Base-by-base conservation (phyloP, 2,888 invertebrate genomes). In the Heliconius ismenius region DNA sequence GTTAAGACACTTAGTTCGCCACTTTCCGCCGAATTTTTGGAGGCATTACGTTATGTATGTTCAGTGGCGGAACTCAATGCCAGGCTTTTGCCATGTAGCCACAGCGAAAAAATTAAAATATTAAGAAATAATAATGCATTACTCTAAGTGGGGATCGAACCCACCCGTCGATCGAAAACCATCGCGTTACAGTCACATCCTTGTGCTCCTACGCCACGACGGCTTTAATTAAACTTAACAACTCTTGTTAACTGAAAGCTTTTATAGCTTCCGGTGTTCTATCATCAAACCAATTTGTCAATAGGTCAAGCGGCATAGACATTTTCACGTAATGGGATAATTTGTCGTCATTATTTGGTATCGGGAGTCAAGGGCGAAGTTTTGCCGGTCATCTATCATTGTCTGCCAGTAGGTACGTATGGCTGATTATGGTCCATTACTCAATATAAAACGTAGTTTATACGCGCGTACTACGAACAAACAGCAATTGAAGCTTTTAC, bases 311-410 rank as follows among this genome's bases (percentile, higher is more conserved):
- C 77, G 75, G 79, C 77, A 81, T 76, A 80, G 84, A 83, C 83
- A 84, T 81, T 79, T 81, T 80, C 82, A 81, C 82, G 82, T 86
- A 87, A 88, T 86, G 83, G 85, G 81, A 87, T 88, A 88, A 89
- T 90, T 90, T 89, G 86, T 89, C 84, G 86, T 87, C 84, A 88
- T 90, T 88, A 90, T 84, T 86, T 85, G 85, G 83, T 85, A 86
- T 85, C 84, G 85, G 79, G 83, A 85, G 84, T 85, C 82, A 87
- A 86, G 84, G 87, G 88, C 87, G 85, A 84, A 81, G 85, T 79
- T 79, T 79, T 79, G 80, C 73, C 73, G 82, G 80, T 86, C 85
- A 87, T 90, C 85, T 84, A 87, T 89, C 86, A 88, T 86, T 84
- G 86, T 87, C 84, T 84, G 86, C 87, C 85, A 78, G 75, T 78